Conservation (phyloP, 2,888 invertebrate genomes). For the Erebia ligea region DNA sequence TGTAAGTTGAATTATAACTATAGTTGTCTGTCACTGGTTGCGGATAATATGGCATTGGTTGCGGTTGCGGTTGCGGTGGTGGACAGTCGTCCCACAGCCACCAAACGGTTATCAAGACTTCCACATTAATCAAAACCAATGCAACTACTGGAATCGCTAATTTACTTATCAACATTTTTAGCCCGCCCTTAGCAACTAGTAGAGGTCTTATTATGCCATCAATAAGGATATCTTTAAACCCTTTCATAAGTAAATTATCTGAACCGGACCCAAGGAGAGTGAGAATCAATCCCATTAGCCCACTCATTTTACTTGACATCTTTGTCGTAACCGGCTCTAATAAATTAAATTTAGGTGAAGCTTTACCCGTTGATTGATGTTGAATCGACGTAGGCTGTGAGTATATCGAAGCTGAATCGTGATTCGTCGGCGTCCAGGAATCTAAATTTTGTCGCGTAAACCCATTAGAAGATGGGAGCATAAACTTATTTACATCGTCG, state of each 20-base stretch:
- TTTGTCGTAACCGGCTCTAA: constrained; percentile 61
- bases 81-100: constrained; percentile 80
- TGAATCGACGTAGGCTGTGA: constrained; percentile 18
- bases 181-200: constrained; percentile 62
- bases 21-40: constrained; percentile 20
- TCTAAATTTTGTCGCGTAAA: constrained; percentile 27
- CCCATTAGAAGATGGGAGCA: constrained; percentile 1
- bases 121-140: constrained; percentile 69
- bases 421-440: constrained; percentile 28
- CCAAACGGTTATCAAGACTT: constrained; percentile 72
- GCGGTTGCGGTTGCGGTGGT: constrained; percentile 31
- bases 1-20: constrained; percentile 22
- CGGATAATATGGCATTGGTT: constrained; percentile 11
- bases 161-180: constrained; percentile 71
- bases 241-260: constrained; percentile 57
- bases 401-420: constrained; percentile 27
- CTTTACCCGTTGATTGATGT: constrained; percentile 22
- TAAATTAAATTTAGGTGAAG: constrained; percentile 48
- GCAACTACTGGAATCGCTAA: constrained; percentile 70
- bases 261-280: constrained; percentile 60
- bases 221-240: constrained; percentile 65
- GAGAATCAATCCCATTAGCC: constrained; percentile 62
- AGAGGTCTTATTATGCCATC: constrained; percentile 71
- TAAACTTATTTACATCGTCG: constrained; percentile 17
- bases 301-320: constrained; percentile 61